Conservation (phyloP, 2,797 vertebrate species). For the Fratercula arctica region DNA sequence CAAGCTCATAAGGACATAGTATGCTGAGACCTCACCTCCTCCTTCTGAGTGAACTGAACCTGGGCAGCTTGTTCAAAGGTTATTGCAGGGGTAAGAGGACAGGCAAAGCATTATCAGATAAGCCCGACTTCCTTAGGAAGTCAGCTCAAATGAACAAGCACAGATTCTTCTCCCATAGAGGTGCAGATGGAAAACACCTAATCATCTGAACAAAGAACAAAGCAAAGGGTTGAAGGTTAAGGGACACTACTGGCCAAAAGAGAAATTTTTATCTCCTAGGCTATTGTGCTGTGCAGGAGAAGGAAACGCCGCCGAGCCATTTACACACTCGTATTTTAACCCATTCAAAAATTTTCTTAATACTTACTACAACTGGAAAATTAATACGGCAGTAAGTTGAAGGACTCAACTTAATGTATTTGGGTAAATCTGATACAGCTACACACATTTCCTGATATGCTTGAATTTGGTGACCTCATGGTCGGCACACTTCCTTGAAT, state of each 20-base stretch:
- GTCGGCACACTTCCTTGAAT: conserved; percentile 25
- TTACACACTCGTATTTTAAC: conserved; percentile 24
- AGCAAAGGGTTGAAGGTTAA: conserved; percentile 46
- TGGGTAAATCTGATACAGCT: not conserved
- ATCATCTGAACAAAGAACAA: conserved; percentile 55
- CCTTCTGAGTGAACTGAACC: not conserved
- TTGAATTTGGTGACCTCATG: conserved; percentile 7
- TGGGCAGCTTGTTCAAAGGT: conserved; percentile 14
- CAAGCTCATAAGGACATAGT: not conserved
- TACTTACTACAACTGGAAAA: conserved; percentile 3
- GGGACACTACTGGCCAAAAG: not conserved
- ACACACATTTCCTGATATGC: conserved; percentile 23
- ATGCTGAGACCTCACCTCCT: not conserved
- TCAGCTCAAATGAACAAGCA: conserved; percentile 36
- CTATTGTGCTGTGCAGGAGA: not conserved
- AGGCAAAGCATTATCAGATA: conserved; percentile 27
- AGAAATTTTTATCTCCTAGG: not conserved
- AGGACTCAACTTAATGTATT: not conserved
- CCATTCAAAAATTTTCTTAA: conserved; percentile 25
- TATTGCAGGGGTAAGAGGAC: conserved; percentile 6
- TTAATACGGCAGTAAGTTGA: not conserved
- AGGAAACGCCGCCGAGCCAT: not conserved
- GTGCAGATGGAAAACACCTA: conserved; percentile 57
- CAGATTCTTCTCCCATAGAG: conserved; percentile 2
- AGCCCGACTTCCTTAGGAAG: conserved; percentile 57